Evolutionary conservation across 1,140 invertebrate species (phyloP).

Genomic region (Aleiodes sp.): DNA sequence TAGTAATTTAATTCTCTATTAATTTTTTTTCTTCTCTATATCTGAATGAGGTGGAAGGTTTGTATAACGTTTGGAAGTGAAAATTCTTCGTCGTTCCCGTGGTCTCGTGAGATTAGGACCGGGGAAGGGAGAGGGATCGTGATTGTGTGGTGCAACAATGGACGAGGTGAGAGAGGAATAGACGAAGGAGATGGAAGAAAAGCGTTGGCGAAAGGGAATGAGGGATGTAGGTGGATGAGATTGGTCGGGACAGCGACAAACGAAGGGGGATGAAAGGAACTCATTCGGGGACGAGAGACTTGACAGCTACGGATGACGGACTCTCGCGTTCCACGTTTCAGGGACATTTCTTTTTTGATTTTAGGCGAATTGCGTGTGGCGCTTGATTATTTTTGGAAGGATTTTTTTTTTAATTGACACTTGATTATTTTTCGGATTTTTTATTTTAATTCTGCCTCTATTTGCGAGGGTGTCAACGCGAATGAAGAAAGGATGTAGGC

Average conservation of each 20-base stretch:
- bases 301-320: slow-evolving; percentile 14
- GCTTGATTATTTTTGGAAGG: too few relatives aligned
- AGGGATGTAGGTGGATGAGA: neutral
- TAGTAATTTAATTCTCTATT: too few relatives aligned
- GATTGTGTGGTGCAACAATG: neutral
- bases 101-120: neutral
- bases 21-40: too few relatives aligned
- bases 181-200: neutral
- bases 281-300: neutral
- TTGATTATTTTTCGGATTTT: too few relatives aligned
- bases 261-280: neutral
- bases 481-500: slow-evolving; percentile 1
- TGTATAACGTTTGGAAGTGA: too few relatives aligned
- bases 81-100: neutral
- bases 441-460: neutral
- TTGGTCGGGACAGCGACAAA: neutral
- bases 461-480: neutral
- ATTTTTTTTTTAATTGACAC: neutral
- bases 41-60: too few relatives aligned
- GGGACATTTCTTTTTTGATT: too few relatives aligned
- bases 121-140: too few relatives aligned
- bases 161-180: neutral
- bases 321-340: slow-evolving; percentile 6
- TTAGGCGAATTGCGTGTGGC: too few relatives aligned
- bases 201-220: neutral